Evolutionary conservation across 1,140 invertebrate species (phyloP).

Genomic region (Dinoponera quadriceps): DNA sequence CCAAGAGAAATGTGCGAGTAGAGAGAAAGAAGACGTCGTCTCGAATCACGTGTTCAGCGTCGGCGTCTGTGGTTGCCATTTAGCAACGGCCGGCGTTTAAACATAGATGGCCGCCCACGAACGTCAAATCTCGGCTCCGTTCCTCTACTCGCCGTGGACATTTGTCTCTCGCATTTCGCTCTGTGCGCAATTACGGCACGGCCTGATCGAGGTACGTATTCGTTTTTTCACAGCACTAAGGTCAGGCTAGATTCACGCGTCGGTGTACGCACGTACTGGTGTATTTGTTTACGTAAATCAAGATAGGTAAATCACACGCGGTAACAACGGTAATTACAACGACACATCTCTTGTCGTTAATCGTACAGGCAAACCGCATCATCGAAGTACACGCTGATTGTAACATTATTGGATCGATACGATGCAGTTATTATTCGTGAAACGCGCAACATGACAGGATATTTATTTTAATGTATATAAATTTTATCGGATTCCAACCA

Average conservation of each 20-base stretch:
- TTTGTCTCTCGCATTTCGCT: conserved; percentile 18
- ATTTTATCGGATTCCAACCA: too few relatives aligned
- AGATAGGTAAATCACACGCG: background rate
- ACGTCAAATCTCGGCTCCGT: conserved; percentile 76
- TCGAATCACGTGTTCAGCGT: too few relatives aligned
- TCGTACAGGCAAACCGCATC: background rate
- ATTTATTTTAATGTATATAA: too few relatives aligned
- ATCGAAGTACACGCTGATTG: background rate
- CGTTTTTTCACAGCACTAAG: background rate
- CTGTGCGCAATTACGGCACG: background rate
- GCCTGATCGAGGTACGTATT: conserved; percentile 31
- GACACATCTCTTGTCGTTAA: background rate
- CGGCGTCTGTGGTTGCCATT: conserved; percentile 61
- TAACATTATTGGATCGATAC: background rate
- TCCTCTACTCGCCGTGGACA: conserved; percentile 23
- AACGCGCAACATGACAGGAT: too few relatives aligned
- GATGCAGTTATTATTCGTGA: too few relatives aligned
- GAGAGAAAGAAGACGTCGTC: too few relatives aligned
- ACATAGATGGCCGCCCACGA: conserved; percentile 80
- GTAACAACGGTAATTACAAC: background rate
- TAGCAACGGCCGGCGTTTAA: conserved; percentile 78
- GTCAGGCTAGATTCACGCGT: background rate
- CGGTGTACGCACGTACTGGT: background rate
- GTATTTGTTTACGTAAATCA: conserved; percentile 56
- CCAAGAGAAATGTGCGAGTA: too few relatives aligned